A percentile compares a stretch with the other conserved stretches of the same genome.
These are phyloP conservation scores for Microtus ochrogaster DNA, from an alignment of 2,113 vertebrate genomes.

Conservation along the genomic window DNA sequence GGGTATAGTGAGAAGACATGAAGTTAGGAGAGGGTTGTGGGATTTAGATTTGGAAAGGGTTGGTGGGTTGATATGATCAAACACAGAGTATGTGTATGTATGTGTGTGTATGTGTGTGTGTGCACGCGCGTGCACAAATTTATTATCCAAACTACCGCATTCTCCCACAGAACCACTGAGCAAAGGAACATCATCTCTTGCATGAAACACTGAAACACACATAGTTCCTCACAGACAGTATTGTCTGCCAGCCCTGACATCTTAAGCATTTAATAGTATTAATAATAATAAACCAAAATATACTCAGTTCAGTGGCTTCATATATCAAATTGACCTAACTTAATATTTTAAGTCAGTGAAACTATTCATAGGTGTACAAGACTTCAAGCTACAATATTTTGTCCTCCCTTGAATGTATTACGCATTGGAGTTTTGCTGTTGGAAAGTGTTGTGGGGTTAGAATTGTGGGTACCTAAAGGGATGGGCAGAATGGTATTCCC, in stretches of 20 bases:
- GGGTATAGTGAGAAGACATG: no score
- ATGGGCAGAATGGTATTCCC: background rate
- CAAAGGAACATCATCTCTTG: background rate
- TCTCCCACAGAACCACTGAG: background rate
- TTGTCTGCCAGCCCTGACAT: background rate
- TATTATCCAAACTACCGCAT: constrained; percentile 22
- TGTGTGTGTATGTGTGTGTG: no score
- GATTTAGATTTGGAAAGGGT: background rate
- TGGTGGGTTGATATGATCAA: background rate
- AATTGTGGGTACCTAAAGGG: background rate
- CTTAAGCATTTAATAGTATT: background rate
- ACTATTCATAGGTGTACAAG: background rate
- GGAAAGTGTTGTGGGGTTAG: background rate
- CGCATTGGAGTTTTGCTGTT: background rate
- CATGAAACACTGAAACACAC: background rate
- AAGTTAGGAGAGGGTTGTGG: background rate
- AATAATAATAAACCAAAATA: background rate
- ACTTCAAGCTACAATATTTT: background rate
- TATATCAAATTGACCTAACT: background rate
- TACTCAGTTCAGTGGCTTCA: background rate
- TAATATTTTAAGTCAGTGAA: constrained; percentile 20
- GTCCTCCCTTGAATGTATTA: background rate
- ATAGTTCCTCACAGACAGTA: background rate
- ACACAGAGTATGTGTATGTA: background rate
- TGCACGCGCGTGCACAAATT: background rate